These are phyloP conservation scores for Zeus faber DNA, from an alignment of 2,113 vertebrate species.

Conservation along the genomic window DNA sequence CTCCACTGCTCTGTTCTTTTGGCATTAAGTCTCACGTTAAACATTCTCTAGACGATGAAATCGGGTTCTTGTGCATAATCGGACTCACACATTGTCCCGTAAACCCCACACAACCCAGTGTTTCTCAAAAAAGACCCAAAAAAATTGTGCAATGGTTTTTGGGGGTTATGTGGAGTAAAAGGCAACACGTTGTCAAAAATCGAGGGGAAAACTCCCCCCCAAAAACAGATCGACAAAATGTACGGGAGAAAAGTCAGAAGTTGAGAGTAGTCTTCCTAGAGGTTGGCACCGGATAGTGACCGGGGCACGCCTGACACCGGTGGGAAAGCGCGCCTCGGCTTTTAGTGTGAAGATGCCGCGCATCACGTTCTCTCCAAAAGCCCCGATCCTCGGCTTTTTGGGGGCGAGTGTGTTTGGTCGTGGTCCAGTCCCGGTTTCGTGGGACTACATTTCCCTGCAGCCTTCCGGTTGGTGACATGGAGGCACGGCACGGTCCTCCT, in stretches of 20 bases:
- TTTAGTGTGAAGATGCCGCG: conserved; percentile 25
- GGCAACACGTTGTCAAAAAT: conserved; percentile 68
- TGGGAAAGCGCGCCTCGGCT: conserved; percentile 38
- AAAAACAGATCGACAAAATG: too few relatives aligned
- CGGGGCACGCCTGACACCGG: conserved; percentile 41
- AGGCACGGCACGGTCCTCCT: conserved; percentile 39
- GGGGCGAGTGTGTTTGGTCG: conserved; percentile 20
- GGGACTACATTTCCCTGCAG: conserved; percentile 26
- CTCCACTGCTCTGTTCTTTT: conserved; percentile 59
- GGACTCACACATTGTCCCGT: conserved; percentile 57
- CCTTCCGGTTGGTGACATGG: conserved; percentile 12
- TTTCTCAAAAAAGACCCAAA: conserved; percentile 57
- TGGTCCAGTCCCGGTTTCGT: conserved; percentile 20
- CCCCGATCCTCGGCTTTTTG: conserved; percentile 19
- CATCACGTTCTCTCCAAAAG: conserved; percentile 25
- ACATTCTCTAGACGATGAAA: conserved; percentile 67
- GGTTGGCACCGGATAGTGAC: conserved; percentile 28
- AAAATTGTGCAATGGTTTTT: conserved; percentile 74
- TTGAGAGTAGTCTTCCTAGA: background rate
- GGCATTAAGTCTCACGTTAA: conserved; percentile 73
- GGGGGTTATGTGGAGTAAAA: conserved; percentile 72
- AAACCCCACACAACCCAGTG: conserved; percentile 68
- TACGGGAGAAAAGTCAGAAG: conserved; percentile 25
- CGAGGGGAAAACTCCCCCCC: conserved; percentile 20
- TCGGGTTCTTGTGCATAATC: conserved; percentile 74